phyloP scores from a whole-genome alignment of 2,888 invertebrate genomes.

The Empis stercorea region DNA sequence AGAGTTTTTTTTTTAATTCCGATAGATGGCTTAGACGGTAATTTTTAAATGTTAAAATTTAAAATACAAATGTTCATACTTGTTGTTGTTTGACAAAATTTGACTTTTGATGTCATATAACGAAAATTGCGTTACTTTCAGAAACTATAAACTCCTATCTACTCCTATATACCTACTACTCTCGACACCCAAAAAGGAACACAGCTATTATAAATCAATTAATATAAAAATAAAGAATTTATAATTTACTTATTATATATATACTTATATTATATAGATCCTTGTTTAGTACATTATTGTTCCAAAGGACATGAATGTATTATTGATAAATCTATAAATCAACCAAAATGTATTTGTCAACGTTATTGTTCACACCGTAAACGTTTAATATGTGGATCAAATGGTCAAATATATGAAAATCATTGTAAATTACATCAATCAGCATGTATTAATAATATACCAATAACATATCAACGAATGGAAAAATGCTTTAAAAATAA shows the following conservation, averaged over 20 bases:
- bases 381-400: constrained; percentile 50
- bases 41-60: no score
- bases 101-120: no score
- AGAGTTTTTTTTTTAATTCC: no score
- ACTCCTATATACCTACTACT: no score
- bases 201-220: background rate
- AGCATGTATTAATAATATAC: constrained; percentile 42
- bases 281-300: constrained; percentile 51
- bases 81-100: no score
- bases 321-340: constrained; percentile 34
- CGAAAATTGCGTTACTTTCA: no score
- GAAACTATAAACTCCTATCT: no score
- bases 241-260: background rate
- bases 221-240: no score
- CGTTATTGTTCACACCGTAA: constrained; percentile 41
- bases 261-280: constrained; percentile 37
- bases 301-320: constrained; percentile 51
- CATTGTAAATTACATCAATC: constrained; percentile 54
- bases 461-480: constrained; percentile 43
- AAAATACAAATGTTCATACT: no score
- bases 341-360: constrained; percentile 48
- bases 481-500: constrained; percentile 32
- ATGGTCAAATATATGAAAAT: constrained; percentile 52
- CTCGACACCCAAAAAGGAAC: no score
- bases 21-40: no score